Conservation (phyloP, 2,888 invertebrate genomes). For the Ferdinandea cuprea region DNA sequence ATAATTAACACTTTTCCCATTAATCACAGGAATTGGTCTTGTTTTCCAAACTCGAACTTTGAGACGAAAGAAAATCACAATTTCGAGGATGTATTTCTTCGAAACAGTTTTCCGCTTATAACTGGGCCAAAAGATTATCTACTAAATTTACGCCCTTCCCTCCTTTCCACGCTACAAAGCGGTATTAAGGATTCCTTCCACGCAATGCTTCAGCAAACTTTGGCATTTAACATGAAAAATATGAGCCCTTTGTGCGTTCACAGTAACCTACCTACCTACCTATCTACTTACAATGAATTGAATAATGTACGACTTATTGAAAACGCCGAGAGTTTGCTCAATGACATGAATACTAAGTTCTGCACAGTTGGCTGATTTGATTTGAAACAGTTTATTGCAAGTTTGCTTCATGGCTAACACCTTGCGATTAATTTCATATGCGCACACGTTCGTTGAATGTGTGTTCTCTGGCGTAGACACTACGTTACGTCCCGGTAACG, state of each 20-base stretch:
- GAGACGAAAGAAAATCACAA: too few species aligned
- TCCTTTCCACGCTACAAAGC: conserved; percentile 5
- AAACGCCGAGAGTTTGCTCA: conserved; percentile 32
- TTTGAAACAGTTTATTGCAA: conserved; percentile 31
- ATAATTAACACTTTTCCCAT: too few species aligned
- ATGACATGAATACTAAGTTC: conserved; percentile 38
- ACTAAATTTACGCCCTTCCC: too few species aligned
- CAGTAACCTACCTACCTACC: too few species aligned
- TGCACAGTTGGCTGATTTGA: conserved; percentile 16
- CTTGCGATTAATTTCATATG: conserved; percentile 6
- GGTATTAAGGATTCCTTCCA: conserved; percentile 26
- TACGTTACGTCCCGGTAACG: not conserved
- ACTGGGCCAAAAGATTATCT: too few species aligned
- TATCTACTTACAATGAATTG: conserved; percentile 14
- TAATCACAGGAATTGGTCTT: too few species aligned
- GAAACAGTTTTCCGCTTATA: too few species aligned
- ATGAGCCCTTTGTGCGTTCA: not conserved
- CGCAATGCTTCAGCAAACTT: conserved; percentile 4
- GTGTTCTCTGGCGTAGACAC: not conserved
- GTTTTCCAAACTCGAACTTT: too few species aligned
- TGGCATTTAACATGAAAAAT: conserved; percentile 13
- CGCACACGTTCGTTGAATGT: too few species aligned
- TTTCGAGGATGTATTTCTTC: too few species aligned
- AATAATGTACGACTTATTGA: conserved; percentile 29
- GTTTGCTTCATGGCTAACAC: conserved; percentile 4